These are phyloP conservation scores for Ceyx cyanopectus DNA, from an alignment of 2,113 vertebrate genomes.

Conservation along the genomic window DNA sequence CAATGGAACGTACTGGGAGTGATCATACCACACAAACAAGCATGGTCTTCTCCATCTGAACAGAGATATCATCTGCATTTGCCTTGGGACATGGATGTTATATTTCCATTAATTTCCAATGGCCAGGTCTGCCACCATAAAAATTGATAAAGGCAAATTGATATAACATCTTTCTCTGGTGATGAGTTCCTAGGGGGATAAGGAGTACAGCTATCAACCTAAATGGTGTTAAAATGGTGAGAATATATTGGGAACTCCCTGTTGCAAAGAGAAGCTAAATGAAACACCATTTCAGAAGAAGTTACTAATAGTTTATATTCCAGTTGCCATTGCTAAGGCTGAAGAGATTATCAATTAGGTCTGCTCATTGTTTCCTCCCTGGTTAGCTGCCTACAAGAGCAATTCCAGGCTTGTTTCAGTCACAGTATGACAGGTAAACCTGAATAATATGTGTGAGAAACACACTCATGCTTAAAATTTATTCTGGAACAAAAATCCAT, in stretches of 20 bases:
- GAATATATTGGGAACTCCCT: neutral
- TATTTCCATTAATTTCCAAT: neutral
- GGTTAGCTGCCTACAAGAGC: neutral
- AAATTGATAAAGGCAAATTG: neutral
- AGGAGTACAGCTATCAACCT: neutral
- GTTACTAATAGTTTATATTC: neutral
- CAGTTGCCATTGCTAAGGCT: neutral
- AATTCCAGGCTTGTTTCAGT: neutral
- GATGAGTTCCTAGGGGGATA: neutral
- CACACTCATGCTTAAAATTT: no score
- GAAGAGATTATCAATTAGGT: neutral
- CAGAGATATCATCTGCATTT: accelerated
- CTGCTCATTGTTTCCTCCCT: neutral
- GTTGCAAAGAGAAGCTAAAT: neutral
- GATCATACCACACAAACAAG: neutral
- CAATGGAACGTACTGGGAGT: neutral
- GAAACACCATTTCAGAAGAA: neutral
- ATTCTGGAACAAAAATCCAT: no score
- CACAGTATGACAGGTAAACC: neutral
- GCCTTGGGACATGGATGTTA: neutral
- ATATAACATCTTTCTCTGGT: neutral
- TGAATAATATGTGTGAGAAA: neutral
- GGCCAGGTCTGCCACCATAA: neutral
- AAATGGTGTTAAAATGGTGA: neutral
- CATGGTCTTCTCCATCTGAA: neutral